These are phyloP conservation scores for Bambusicola thoracicus DNA, from an alignment of 2,113 vertebrate species.

Conservation along the genomic window DNA sequence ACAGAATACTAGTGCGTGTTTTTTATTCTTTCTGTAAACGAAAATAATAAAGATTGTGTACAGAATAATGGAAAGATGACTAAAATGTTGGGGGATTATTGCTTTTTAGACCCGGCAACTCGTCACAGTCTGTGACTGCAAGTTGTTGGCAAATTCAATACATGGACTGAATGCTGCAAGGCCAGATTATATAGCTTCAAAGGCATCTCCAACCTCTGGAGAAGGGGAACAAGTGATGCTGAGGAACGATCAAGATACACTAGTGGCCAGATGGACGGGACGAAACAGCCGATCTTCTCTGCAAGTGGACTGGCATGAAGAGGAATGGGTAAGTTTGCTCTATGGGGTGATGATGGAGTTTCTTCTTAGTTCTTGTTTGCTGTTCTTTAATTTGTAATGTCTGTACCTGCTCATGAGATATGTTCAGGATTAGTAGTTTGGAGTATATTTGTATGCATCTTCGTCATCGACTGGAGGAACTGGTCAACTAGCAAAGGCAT, in stretches of 20 bases:
- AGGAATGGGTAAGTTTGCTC: slow-evolving; percentile 90
- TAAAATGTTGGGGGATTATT: not conserved
- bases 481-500: not conserved
- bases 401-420: not conserved
- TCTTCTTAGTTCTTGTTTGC: not conserved
- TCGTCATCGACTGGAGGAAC: not conserved
- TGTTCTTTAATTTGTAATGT: not conserved
- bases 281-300: slow-evolving; percentile 90
- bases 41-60: not conserved
- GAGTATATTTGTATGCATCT: not conserved
- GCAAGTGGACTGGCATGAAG: slow-evolving; percentile 93
- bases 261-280: slow-evolving; percentile 93
- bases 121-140: slow-evolving; percentile 95
- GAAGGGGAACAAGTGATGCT: slow-evolving; percentile 95
- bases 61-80: not conserved
- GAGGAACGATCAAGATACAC: slow-evolving; percentile 95
- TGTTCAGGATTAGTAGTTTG: not conserved
- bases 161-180: slow-evolving; percentile 93
- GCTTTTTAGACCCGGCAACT: slow-evolving; percentile 91
- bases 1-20: not conserved
- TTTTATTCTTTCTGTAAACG: not conserved
- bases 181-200: slow-evolving; percentile 96
- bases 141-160: slow-evolving; percentile 92
- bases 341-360: not conserved
- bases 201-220: slow-evolving; percentile 88